phyloP scores from a whole-genome alignment of 2,797 vertebrate genomes.

The Onychomys arenicola region DNA sequence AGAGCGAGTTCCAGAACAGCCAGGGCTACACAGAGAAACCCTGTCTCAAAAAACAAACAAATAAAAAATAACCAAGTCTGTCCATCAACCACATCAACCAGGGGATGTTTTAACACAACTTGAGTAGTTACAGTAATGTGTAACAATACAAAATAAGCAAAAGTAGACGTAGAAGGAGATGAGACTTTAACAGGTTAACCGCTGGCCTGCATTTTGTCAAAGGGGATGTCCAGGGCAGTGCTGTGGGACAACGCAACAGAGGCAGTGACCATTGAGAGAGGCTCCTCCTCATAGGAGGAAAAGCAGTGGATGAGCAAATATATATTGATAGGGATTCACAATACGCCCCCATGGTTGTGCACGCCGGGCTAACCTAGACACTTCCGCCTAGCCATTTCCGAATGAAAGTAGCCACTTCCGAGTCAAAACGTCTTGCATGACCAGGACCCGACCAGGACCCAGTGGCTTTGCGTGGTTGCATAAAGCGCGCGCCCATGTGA shows the following conservation, averaged over 20 bases:
- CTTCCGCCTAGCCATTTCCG: too few species aligned
- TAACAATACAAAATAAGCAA: background rate
- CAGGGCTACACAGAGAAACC: too few species aligned
- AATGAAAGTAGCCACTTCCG: too few species aligned
- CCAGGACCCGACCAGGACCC: too few species aligned
- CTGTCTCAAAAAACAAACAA: too few species aligned
- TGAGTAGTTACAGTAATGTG: background rate
- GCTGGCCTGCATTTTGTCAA: background rate
- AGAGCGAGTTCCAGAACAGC: too few species aligned
- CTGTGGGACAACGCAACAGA: background rate
- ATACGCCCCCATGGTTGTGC: too few species aligned
- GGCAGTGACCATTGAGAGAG: background rate
- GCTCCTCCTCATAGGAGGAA: background rate
- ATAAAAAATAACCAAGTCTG: background rate
- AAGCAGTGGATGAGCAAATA: background rate
- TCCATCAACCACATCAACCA: background rate
- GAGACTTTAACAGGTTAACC: background rate
- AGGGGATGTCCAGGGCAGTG: background rate
- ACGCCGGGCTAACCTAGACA: too few species aligned
- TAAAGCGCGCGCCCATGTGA: too few species aligned
- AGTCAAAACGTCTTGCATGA: too few species aligned
- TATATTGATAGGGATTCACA: too few species aligned
- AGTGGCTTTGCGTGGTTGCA: too few species aligned
- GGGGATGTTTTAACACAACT: background rate
- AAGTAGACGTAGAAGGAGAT: slow-evolving; percentile 8